Evolutionary conservation across 1,140 invertebrate species (phyloP), one percentile per base, ranked within the genome.

Genomic region (Octopus sinensis): DNA sequence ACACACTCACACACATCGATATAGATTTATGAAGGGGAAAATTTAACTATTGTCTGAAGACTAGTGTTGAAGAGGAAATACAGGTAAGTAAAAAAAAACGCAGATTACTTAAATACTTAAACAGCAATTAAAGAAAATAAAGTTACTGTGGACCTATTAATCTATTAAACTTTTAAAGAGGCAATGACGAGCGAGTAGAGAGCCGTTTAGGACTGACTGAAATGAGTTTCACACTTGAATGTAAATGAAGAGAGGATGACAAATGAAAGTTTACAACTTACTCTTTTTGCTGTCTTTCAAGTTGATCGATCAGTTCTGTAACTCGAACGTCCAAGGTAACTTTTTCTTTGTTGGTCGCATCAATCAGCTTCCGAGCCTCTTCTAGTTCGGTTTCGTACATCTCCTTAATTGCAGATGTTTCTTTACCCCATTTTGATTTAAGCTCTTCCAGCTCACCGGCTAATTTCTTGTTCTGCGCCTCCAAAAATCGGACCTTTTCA

Each of bases 401-500:
- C 54, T 89, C 87, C 84, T 91, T 91, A 79, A 92, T 89, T 80
- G 86, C 89, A 75, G 83, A 85, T 2, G 91, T 90, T 85, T 92
- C 92, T 81, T 91, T 90, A 43, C 92, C 92, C 89, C 90, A 92
- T 85, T 91, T 89, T 53, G 88, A 87, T 79, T 89, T 89, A 77
- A 92, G 84, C 56, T 88, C 86, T 62, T 92, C 90, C 76, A 92
- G 84, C 83, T 92, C 91, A 23, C 89, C 87, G 73, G 89, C 91
- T 54, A 92, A 84, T 82, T 92, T 92, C 80, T 91, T 88, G 85
- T 91, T 91, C 83, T 92, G 91, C 30, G 92, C 92, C 81, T 92
- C 92, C 30, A 92, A 86, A 83, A 92, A 92, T 73, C 92, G 88
- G n/a, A 92, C 91, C 84, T 91, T 92, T 88, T 92, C 92, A 82